Evolutionary conservation across 2,797 vertebrate genomes (phyloP), one percentile per base, ranked within the genome.

Genomic region (Hylomyscus alleni): DNA sequence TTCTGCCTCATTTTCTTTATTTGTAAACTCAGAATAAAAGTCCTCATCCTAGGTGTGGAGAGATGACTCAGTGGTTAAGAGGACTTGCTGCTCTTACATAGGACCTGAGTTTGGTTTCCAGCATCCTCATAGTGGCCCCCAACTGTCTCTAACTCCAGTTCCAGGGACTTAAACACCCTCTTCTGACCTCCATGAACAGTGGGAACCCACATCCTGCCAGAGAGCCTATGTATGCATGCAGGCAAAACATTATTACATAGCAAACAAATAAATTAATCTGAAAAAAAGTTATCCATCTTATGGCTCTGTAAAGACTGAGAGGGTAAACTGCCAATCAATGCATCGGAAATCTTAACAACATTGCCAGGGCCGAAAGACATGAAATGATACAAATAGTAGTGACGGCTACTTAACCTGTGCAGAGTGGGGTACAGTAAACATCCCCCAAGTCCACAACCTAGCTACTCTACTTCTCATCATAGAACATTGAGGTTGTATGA

Each of bases 1-100:
- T 26, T 15, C 34, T 82, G 31, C 8, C 50, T 76, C 20, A 5
- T 82, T 81, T 58, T 75, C n/a, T 60, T 80, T 60, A 37, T 78
- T 54, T 75, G 14, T 75, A 85, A 93, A 89, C 78, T 24, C 34
- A 89, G 37, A 26, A 67, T 86, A 26, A 76, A 89, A 96, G n/a
- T 58, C 12, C 5, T 19, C 72, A 31, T 72, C 29, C 52, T n/a
- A n/a, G 17, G 10, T 12, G 22, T 78, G 26, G 58, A 80, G 60
- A 93, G 9, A 37, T 3, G 20, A 24, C 29, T 85, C 58, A n/a
- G 11, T 4, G 7, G 50, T 50, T 67, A 22, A 29, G 6, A n/a
- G 31, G 31, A 50, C 34, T 10, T 69, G 20, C 20, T 69, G 12
- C 10, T 52, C 20, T 86, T 69, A 37, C 29, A 26, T 8, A n/a